These are phyloP conservation scores for Atherix ibis DNA, from an alignment of 2,888 invertebrate species.

Conservation along the genomic window DNA sequence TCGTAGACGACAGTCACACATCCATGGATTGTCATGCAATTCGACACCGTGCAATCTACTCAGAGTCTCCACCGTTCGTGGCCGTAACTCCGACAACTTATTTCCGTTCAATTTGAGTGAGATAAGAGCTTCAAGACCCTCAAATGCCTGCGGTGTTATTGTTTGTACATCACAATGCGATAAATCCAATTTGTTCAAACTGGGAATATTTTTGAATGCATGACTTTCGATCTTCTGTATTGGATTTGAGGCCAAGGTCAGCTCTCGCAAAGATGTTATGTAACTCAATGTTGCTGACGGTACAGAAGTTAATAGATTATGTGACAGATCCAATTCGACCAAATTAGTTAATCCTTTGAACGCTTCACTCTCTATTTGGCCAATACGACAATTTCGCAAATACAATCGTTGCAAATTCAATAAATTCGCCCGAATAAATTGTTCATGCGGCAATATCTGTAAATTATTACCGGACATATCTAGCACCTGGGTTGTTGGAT, in stretches of 20 bases:
- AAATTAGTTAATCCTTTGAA: constrained; percentile 77
- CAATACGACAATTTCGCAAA: constrained; percentile 67
- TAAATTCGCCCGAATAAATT: constrained; percentile 64
- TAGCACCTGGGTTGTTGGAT: constrained; percentile 78
- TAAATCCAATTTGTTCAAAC: constrained; percentile 67
- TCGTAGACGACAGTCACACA: constrained; percentile 70
- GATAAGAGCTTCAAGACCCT: constrained; percentile 58
- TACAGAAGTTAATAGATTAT: constrained; percentile 64
- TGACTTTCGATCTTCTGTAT: constrained; percentile 61
- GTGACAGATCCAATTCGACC: constrained; percentile 75
- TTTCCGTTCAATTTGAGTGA: constrained; percentile 69
- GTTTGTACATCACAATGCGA: constrained; percentile 67
- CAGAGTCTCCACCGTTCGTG: constrained; percentile 55
- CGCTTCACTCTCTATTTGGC: constrained; percentile 70
- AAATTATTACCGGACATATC: constrained; percentile 80
- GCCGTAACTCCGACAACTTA: constrained; percentile 53
- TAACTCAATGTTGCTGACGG: constrained; percentile 66
- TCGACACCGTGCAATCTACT: constrained; percentile 64
- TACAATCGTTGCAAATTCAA: constrained; percentile 77
- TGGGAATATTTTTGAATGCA: constrained; percentile 58
- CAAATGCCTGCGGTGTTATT: constrained; percentile 62
- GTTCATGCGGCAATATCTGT: constrained; percentile 65
- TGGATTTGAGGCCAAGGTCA: constrained; percentile 67
- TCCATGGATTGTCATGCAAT: constrained; percentile 77
- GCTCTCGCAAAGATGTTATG: constrained; percentile 65